Evolutionary conservation across 2,888 invertebrate species (phyloP).

Genomic region (Teinopalpus imperialis): DNA sequence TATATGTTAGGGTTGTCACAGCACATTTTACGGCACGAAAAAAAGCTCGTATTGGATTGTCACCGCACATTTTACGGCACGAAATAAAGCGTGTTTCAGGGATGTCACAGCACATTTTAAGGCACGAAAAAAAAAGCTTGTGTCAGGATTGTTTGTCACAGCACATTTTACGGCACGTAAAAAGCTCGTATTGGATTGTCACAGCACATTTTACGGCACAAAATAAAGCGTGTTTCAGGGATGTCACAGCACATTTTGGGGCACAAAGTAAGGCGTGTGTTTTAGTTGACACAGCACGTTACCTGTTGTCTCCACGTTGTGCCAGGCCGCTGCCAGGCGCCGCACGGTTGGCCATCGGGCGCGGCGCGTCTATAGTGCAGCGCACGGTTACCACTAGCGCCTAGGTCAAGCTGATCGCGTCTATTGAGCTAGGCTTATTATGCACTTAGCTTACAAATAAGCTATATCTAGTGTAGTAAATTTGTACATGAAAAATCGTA

Average conservation of each 20-base stretch:
- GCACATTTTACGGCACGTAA: neutral
- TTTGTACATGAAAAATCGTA: no score
- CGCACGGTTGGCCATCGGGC: conserved; percentile 69
- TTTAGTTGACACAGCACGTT: neutral
- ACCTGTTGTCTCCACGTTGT: conserved; percentile 1
- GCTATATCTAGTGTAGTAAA: no score
- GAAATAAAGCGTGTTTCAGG: neutral
- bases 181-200: neutral
- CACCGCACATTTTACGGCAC: neutral
- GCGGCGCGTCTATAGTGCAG: conserved; percentile 69
- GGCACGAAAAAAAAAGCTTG: neutral
- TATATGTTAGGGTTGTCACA: neutral
- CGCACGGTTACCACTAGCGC: conserved; percentile 32
- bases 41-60: no score
- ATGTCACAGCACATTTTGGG: neutral
- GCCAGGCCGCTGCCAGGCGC: conserved; percentile 33
- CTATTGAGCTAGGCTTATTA: no score
- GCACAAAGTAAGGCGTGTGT: neutral
- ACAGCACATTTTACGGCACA: neutral
- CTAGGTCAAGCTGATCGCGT: neutral
- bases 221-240: no score
- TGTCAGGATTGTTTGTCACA: neutral
- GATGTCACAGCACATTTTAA: neutral
- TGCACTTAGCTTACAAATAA: no score
- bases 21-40: no score